phyloP scores from a whole-genome alignment of 2,797 vertebrate species.

The Taenioides sp. region DNA sequence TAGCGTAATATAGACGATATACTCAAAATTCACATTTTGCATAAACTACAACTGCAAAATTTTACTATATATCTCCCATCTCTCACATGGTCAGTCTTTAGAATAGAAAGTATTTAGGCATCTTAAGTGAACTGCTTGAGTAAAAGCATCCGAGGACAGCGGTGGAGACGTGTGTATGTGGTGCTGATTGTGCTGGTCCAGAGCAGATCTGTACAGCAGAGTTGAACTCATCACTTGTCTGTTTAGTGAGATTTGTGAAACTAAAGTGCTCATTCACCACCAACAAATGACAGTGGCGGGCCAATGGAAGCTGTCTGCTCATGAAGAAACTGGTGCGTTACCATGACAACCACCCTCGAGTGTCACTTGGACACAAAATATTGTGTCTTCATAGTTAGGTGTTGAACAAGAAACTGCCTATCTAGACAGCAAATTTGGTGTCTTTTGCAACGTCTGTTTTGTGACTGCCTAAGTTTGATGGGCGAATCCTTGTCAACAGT shows the following conservation, averaged over 20 bases:
- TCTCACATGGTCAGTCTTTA: no score
- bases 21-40: no score
- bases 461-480: conserved; percentile 17
- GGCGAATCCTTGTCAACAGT: conserved; percentile 15
- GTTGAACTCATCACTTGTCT: conserved; percentile 24
- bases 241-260: conserved; percentile 32
- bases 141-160: no score
- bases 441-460: conserved; percentile 6
- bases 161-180: neutral
- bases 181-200: neutral
- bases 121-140: no score
- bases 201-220: neutral
- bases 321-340: conserved; percentile 29
- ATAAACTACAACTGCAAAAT: no score
- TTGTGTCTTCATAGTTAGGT: conserved; percentile 33
- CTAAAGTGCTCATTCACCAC: conserved; percentile 38
- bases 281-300: conserved; percentile 27
- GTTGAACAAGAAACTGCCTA: conserved; percentile 19
- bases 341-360: conserved; percentile 49
- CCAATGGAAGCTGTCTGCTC: conserved; percentile 26
- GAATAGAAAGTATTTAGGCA: no score
- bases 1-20: no score
- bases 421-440: conserved; percentile 6
- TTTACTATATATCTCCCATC: no score
- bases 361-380: conserved; percentile 38